A percentile compares a stretch with the other conserved stretches of the same genome.
Conservation (phyloP, 2,888 invertebrate genomes). For the Prosopocoilus inquinatus region DNA sequence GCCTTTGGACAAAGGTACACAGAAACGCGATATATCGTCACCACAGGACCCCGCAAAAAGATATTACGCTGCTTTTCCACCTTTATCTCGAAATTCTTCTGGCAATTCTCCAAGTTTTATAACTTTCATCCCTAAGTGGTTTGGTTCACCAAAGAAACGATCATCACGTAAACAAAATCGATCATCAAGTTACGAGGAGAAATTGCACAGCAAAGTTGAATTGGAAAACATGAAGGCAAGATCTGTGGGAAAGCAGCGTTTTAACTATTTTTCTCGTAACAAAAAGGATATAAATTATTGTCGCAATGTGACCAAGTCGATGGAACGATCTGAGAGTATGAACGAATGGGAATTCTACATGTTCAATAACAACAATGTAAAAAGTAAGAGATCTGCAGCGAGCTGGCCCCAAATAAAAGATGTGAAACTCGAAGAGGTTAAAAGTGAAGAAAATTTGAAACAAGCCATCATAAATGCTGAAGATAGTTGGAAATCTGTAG, state of each 20-base stretch:
- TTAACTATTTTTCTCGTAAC: conserved; percentile 29
- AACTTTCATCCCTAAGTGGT: conserved; percentile 43
- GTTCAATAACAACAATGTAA: conserved; percentile 39
- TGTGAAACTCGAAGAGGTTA: background rate
- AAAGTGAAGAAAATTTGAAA: conserved; percentile 9
- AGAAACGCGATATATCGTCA: conserved; percentile 46
- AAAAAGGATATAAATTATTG: conserved; percentile 32
- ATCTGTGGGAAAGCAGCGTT: conserved; percentile 28
- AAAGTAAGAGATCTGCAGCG: conserved; percentile 7
- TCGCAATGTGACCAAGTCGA: conserved; percentile 42
- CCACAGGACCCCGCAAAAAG: conserved; percentile 68
- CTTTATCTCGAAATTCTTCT: conserved; percentile 18
- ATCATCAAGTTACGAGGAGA: conserved; percentile 33
- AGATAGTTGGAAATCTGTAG: conserved; percentile 15
- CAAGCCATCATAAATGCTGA: background rate
- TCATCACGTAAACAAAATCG: conserved; percentile 27
- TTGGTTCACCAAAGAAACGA: conserved; percentile 38
- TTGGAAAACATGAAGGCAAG: conserved; percentile 31
- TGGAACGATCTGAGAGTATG: conserved; percentile 53
- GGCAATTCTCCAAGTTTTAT: conserved; percentile 32
- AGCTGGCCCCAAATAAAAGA: conserved; percentile 9
- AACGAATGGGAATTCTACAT: conserved; percentile 59
- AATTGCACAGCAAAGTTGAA: conserved; percentile 32
- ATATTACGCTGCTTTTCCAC: conserved; percentile 76
- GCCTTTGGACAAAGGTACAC: conserved; percentile 9